A percentile compares a stretch with the other conserved stretches of the same genome.
Conservation (phyloP, 2,888 invertebrate genomes). For the Chrysodeixis includens region DNA sequence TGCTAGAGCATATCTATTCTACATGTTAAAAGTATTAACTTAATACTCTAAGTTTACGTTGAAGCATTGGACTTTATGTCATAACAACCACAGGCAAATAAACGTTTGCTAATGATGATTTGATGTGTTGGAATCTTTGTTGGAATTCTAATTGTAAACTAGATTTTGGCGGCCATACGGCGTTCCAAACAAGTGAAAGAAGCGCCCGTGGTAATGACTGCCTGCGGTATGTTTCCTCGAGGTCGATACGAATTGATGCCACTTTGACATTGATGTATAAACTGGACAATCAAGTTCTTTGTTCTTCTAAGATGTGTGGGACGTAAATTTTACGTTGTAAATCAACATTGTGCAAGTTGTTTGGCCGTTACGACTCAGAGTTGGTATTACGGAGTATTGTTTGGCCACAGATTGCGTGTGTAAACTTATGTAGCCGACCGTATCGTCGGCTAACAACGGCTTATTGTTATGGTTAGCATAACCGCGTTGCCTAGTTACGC, state of each 20-base stretch:
- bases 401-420: slow-evolving; percentile 71
- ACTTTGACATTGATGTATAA: slow-evolving; percentile 58
- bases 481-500: slow-evolving; percentile 78
- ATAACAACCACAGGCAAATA: neutral
- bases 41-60: neutral
- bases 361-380: slow-evolving; percentile 45
- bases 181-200: slow-evolving; percentile 18
- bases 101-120: neutral
- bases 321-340: slow-evolving; percentile 53
- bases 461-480: slow-evolving; percentile 79
- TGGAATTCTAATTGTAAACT: slow-evolving; percentile 3
- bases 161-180: slow-evolving; percentile 7
- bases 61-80: neutral
- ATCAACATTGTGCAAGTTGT: slow-evolving; percentile 59
- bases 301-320: slow-evolving; percentile 51
- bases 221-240: slow-evolving; percentile 45
- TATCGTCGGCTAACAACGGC: slow-evolving; percentile 67
- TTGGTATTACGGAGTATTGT: slow-evolving; percentile 69
- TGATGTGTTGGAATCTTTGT: neutral
- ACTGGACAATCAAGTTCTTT: slow-evolving; percentile 57
- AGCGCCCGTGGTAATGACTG: slow-evolving; percentile 26
- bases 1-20: neutral
- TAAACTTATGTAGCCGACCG: slow-evolving; percentile 63
- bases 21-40: too few relatives aligned
- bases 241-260: slow-evolving; percentile 44